Evolutionary conservation across 2,888 invertebrate genomes (phyloP).

Genomic region (Chydorus sphaericus): DNA sequence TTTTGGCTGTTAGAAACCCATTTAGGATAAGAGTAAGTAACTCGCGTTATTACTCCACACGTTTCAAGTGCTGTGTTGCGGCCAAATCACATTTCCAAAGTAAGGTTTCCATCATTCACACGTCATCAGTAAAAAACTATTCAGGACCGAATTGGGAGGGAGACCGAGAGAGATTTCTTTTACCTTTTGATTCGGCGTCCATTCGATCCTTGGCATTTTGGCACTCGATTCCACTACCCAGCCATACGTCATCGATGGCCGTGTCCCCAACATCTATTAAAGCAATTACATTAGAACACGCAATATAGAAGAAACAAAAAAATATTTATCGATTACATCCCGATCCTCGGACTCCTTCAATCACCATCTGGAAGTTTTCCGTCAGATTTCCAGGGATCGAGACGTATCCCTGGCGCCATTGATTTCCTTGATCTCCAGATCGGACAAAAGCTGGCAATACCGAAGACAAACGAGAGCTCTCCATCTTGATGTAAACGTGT

Average conservation of each 20-base stretch:
- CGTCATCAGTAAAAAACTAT: too few species aligned
- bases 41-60: too few species aligned
- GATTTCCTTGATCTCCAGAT: conserved; percentile 51
- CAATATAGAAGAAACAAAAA: too few species aligned
- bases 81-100: too few species aligned
- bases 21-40: too few species aligned
- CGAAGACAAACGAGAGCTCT: conserved; percentile 18
- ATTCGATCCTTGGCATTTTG: conserved; percentile 17
- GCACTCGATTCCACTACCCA: conserved; percentile 45
- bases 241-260: conserved; percentile 62
- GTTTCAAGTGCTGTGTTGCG: too few species aligned
- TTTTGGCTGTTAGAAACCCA: too few species aligned
- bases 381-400: conserved; percentile 30
- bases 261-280: conserved; percentile 62
- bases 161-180: too few species aligned
- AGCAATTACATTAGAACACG: too few species aligned
- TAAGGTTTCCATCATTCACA: too few species aligned
- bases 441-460: conserved; percentile 41
- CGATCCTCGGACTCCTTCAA: conserved; percentile 54
- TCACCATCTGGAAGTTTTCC: conserved; percentile 50
- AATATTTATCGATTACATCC: too few species aligned
- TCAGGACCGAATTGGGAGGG: too few species aligned
- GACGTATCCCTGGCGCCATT: conserved; percentile 44
- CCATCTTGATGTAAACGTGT: conserved; percentile 22
- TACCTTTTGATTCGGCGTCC: conserved; percentile 26